phyloP scores from a whole-genome alignment of 2,797 vertebrate species.

The Dermochelys coriacea region DNA sequence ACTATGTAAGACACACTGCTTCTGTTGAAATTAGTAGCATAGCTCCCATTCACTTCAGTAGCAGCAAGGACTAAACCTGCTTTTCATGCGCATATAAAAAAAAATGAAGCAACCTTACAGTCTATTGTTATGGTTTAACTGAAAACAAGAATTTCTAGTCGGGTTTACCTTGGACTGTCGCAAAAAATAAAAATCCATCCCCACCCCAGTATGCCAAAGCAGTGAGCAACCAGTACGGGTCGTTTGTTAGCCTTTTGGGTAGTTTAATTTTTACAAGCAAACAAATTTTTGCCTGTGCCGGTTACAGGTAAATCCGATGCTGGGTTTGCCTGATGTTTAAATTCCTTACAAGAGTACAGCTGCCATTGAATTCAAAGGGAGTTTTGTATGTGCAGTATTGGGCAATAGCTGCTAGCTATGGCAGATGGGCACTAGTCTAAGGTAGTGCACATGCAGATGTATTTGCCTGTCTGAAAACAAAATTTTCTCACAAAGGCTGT shows the following conservation, averaged over 20 bases:
- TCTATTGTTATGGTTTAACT: background rate
- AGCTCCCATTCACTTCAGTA: background rate
- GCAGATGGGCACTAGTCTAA: background rate
- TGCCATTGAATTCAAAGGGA: background rate
- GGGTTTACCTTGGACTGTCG: background rate
- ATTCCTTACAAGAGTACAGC: background rate
- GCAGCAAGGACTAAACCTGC: background rate
- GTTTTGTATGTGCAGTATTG: background rate
- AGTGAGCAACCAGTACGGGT: background rate
- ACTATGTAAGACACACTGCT: background rate
- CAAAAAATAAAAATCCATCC: background rate
- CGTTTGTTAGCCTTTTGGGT: background rate
- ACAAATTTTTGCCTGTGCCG: background rate
- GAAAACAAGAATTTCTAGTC: background rate
- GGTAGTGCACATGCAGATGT: background rate
- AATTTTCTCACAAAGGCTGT: background rate
- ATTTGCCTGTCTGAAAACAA: background rate
- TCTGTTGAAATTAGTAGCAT: background rate
- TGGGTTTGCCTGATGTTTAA: background rate
- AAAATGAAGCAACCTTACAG: background rate
- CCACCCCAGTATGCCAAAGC: background rate
- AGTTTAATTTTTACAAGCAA: background rate
- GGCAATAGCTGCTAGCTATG: background rate
- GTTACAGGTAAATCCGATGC: background rate
- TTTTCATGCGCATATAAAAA: background rate